Conservation (phyloP, 2,888 invertebrate genomes). For the Spodoptera exigua region DNA sequence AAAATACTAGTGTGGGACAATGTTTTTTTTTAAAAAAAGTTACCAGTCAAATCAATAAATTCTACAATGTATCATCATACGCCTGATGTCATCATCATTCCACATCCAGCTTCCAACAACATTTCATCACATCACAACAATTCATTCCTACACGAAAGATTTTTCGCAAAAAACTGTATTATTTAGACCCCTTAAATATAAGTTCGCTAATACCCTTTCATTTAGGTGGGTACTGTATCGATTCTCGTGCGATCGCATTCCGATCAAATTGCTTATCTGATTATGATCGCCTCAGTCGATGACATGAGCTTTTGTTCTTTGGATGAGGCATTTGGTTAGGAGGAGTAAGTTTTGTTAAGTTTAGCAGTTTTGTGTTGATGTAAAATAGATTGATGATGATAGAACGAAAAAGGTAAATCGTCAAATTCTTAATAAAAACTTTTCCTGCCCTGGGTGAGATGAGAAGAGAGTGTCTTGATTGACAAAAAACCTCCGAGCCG, state of each 20-base stretch:
- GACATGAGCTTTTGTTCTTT: conserved; percentile 55
- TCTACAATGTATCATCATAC: too few relatives aligned
- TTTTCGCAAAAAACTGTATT: conserved; percentile 51
- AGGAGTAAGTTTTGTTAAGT: conserved; percentile 19
- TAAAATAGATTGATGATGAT: too few relatives aligned
- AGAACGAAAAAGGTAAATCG: too few relatives aligned
- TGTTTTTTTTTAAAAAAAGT: too few relatives aligned
- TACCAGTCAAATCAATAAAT: too few relatives aligned
- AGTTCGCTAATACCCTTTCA: conserved; percentile 78
- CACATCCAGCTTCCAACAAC: neutral
- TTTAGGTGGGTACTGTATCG: conserved; percentile 79
- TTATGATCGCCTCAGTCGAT: conserved; percentile 76
- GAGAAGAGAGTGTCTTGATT: too few relatives aligned
- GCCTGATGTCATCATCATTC: conserved; percentile 5
- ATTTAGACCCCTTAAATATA: conserved; percentile 69
- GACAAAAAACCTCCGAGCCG: too few relatives aligned
- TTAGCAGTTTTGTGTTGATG: too few relatives aligned
- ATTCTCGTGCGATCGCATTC: conserved; percentile 78
- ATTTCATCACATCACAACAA: conserved; percentile 17
- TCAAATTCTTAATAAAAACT: too few relatives aligned
- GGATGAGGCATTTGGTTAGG: conserved; percentile 62
- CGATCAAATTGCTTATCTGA: conserved; percentile 86
- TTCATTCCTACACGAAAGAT: conserved; percentile 47
- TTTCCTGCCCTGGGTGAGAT: too few relatives aligned
- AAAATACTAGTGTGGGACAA: too few relatives aligned